A percentile compares a stretch with the other conserved stretches of the same genome.
Evolutionary conservation across 2,888 invertebrate genomes (phyloP).

Genomic region (Gonocerus acuteangulatus): DNA sequence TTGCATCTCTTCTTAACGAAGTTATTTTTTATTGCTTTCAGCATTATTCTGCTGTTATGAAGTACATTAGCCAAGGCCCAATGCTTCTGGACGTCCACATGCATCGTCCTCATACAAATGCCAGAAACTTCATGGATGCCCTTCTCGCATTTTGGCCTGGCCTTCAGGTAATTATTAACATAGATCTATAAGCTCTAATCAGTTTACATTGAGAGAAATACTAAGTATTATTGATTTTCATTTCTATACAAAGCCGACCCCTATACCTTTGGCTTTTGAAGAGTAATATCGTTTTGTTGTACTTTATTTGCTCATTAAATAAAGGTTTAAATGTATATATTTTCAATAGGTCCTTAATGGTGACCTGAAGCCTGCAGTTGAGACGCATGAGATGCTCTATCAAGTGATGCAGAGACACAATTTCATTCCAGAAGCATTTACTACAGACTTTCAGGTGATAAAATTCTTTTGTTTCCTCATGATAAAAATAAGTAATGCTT

Average conservation of each 20-base stretch:
- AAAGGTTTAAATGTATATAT: no score
- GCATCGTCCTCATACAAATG: slow-evolving; percentile 90
- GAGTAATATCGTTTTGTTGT: no score
- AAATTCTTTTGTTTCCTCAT: slow-evolving; percentile 1
- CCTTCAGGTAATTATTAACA: slow-evolving; percentile 59
- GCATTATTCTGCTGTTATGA: slow-evolving; percentile 94
- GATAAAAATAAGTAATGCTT: not conserved
- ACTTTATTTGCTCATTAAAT: not conserved
- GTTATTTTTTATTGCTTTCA: slow-evolving; percentile 44
- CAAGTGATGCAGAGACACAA: slow-evolving; percentile 97
- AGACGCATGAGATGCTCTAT: slow-evolving; percentile 97
- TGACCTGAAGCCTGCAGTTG: slow-evolving; percentile 94
- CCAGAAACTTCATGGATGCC: slow-evolving; percentile 95
- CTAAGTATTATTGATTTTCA: no score
- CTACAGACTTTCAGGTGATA: slow-evolving; percentile 81
- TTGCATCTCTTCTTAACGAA: no score
- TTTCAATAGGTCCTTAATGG: slow-evolving; percentile 63
- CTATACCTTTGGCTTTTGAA: no score
- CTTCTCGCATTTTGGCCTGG: slow-evolving; percentile 98
- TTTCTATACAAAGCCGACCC: no score
- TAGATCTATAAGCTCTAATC: not conserved
- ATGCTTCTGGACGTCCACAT: slow-evolving; percentile 91
- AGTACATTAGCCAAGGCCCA: slow-evolving; percentile 92
- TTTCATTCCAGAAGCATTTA: slow-evolving; percentile 97
- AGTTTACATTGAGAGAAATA: no score